phyloP scores from a whole-genome alignment of 2,888 invertebrate genomes.

The Leptinotarsa peninsularis region DNA sequence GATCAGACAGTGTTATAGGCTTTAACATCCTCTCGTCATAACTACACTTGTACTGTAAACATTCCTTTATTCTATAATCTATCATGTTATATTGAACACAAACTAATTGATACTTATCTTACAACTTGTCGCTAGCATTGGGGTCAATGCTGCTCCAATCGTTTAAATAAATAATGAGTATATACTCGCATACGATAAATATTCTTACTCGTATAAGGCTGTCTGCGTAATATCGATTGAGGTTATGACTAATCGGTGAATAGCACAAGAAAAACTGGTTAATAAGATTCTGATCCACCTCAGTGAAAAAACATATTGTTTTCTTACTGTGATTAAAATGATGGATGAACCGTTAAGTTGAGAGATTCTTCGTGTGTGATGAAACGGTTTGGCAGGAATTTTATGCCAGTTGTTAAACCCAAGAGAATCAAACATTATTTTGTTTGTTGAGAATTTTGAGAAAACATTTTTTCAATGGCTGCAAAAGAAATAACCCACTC shows the following conservation, averaged over 20 bases:
- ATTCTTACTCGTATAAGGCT: conserved; percentile 1
- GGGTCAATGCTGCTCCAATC: neutral
- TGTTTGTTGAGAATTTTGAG: too few species aligned
- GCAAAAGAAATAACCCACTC: too few species aligned
- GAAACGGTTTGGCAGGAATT: too few species aligned
- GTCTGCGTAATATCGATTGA: conserved; percentile 15
- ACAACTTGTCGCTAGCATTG: neutral
- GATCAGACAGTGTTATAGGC: too few species aligned
- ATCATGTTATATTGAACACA: neutral
- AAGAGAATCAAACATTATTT: too few species aligned
- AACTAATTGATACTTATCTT: conserved; percentile 2
- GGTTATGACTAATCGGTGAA: conserved; percentile 8
- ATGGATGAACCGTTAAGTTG: neutral
- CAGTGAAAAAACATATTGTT: neutral
- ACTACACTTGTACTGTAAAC: too few species aligned
- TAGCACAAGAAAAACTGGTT: conserved; percentile 14
- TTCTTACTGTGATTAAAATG: neutral
- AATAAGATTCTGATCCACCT: neutral
- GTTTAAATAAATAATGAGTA: conserved; percentile 14
- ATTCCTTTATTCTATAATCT: neutral
- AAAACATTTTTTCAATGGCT: too few species aligned
- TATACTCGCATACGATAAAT: neutral
- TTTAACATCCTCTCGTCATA: too few species aligned
- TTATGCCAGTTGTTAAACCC: too few species aligned
- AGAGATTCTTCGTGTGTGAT: neutral